phyloP scores from a whole-genome alignment of 2,113 vertebrate species.

The Typhlomys cinereus region DNA sequence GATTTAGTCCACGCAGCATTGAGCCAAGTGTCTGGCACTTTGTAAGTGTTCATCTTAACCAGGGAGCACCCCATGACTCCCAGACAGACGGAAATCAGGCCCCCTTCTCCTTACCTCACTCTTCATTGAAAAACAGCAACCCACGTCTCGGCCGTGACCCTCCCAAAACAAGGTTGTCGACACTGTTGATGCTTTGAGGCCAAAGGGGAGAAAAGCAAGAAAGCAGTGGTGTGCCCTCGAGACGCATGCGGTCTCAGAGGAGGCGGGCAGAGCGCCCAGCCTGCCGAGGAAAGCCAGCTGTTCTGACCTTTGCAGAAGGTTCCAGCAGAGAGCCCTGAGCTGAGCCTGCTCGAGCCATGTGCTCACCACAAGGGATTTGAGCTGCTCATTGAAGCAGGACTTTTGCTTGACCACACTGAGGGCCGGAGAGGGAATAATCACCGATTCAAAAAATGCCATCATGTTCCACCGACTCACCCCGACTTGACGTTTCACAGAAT shows the following conservation, averaged over 20 bases:
- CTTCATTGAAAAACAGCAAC: background rate
- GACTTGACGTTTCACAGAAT: background rate
- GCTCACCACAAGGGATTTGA: background rate
- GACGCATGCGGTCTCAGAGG: fast-evolving
- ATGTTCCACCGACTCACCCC: background rate
- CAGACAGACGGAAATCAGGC: background rate
- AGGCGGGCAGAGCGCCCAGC: fast-evolving
- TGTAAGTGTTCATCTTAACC: background rate
- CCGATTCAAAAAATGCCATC: background rate
- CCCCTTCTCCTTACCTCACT: background rate
- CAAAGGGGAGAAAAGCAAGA: background rate
- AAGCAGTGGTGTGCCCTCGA: background rate
- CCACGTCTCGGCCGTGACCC: background rate
- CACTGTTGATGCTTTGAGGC: background rate
- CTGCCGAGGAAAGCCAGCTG: background rate
- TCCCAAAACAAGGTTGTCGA: background rate
- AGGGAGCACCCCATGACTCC: too few relatives aligned
- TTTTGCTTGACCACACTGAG: background rate
- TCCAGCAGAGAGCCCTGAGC: background rate
- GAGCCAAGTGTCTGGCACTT: too few relatives aligned
- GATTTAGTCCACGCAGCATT: background rate
- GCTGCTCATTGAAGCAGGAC: background rate
- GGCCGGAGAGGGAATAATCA: background rate
- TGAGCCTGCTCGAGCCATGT: fast-evolving
- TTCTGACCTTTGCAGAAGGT: background rate